Conservation (phyloP, 1,140 invertebrate species). For the Whitmania pigra region DNA sequence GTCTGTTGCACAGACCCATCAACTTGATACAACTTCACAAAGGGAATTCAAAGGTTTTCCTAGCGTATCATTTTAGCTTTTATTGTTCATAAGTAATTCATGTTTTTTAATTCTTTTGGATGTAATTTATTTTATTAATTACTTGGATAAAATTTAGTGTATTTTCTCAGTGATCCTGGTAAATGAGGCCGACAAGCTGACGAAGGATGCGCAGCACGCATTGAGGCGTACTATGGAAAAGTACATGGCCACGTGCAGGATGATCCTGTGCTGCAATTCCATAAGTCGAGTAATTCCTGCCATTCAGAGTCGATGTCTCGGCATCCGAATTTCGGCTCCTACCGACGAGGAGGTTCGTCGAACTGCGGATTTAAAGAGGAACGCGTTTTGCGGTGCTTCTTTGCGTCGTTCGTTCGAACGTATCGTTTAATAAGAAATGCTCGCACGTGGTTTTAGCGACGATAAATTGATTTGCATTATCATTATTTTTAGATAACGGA, state of each 20-base stretch:
- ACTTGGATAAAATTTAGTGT: neutral
- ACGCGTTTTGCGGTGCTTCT: neutral
- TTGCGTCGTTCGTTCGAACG: neutral
- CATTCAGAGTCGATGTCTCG: constrained; percentile 82
- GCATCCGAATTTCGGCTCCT: constrained; percentile 77
- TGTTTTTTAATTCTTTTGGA: constrained; percentile 5
- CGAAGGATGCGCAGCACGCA: constrained; percentile 94
- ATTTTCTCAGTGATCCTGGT: constrained; percentile 62
- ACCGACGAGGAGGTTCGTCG: constrained; percentile 57
- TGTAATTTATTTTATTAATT: constrained; percentile 5
- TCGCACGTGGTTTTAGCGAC: neutral
- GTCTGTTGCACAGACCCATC: constrained; percentile 86
- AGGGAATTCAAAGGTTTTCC: constrained; percentile 80
- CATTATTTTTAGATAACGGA: constrained; percentile 34
- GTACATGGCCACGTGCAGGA: constrained; percentile 82
- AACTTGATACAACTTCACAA: constrained; percentile 69
- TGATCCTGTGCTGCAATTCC: constrained; percentile 88
- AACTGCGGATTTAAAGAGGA: no score
- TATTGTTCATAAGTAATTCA: constrained; percentile 7
- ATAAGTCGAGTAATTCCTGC: constrained; percentile 83
- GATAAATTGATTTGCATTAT: neutral
- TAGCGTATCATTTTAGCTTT: constrained; percentile 17
- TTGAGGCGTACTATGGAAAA: constrained; percentile 97
- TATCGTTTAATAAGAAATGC: neutral
- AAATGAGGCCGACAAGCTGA: constrained; percentile 87